Evolutionary conservation across 2,797 vertebrate genomes (phyloP), one percentile per base, ranked within the genome.

Genomic region (Thunnus albacares): DNA sequence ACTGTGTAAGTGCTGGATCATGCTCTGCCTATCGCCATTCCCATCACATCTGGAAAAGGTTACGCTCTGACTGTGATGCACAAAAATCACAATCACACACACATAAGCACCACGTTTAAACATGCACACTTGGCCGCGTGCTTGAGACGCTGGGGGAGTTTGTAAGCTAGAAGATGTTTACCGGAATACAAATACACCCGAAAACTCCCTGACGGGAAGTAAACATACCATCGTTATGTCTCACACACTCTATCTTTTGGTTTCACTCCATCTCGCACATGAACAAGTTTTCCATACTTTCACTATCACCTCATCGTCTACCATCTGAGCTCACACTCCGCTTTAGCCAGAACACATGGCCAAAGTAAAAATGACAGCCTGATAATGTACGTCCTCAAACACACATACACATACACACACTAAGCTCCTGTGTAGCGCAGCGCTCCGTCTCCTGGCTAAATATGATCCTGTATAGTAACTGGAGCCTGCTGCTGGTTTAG

Each of bases 31-130:
- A 74, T 77, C 52, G 51, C 56, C 55, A 41, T 88, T 75, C 71
- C 49, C 52, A 79, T 82, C 72, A 80, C 93, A 92, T 94, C 90
- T 94, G 93, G 89, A 90, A 89, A 80, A 35, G 59, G 63, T 93
- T 90, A 80, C 0, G 17, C 81, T 77, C 80, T 30, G 30, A 77
- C 75, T 75, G 52, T 71, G 75, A 84, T 70, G 43, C 77, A 71
- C 74, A 78, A 63, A 79, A 80, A 47, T 56, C 77, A 55, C 86
- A 80, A 3, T 78, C 59, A 65, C 52, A 80, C 74, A 77, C 49
- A 62, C 64, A 64, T 67, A 84, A 53, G 75, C 47, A 75, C 28
- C 63, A 70, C 60, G 24, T 56, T 59, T 17, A 62, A 61, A 85
- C 47, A 51, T 14, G 75, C 75, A 70, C 58, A 56, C 49, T 67